Conservation (phyloP, 1,140 invertebrate genomes). For the Drosophila dunni region DNA sequence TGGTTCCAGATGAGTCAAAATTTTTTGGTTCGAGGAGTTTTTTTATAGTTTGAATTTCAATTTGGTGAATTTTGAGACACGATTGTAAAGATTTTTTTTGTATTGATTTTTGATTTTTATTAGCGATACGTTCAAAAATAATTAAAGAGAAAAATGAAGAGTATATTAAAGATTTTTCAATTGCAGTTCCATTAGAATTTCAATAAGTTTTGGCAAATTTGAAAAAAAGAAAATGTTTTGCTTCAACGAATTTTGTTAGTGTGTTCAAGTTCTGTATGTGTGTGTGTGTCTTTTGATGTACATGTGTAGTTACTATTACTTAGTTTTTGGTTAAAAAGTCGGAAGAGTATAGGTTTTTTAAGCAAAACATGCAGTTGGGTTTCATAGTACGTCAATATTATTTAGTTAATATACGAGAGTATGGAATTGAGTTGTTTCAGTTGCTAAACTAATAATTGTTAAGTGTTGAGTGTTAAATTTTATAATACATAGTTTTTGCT, state of each 20-base stretch:
- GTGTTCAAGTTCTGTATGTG: slow-evolving; percentile 49
- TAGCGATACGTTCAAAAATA: slow-evolving; percentile 82
- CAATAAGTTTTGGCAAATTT: slow-evolving; percentile 64
- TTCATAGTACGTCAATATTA: slow-evolving; percentile 24
- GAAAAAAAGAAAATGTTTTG: slow-evolving; percentile 62
- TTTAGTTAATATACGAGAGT: slow-evolving; percentile 26
- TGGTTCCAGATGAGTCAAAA: slow-evolving; percentile 67
- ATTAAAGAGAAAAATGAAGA: slow-evolving; percentile 83
- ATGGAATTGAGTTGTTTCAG: slow-evolving; percentile 12
- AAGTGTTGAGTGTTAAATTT: slow-evolving; percentile 14
- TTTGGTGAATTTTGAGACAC: slow-evolving; percentile 51
- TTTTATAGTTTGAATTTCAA: slow-evolving; percentile 49
- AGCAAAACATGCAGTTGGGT: slow-evolving; percentile 69
- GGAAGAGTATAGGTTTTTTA: slow-evolving; percentile 61
- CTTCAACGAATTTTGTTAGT: slow-evolving; percentile 47
- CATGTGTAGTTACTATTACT: slow-evolving; percentile 43
- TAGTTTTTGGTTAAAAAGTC: slow-evolving; percentile 56
- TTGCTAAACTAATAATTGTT: slow-evolving; percentile 39
- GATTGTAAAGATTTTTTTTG: slow-evolving; percentile 45
- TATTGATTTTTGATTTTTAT: slow-evolving; percentile 53
- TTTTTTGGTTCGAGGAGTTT: slow-evolving; percentile 63
- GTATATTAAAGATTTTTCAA: slow-evolving; percentile 79
- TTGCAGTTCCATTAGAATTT: slow-evolving; percentile 72
- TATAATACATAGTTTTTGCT: slow-evolving; percentile 6
- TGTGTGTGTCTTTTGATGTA: slow-evolving; percentile 34